Evolutionary conservation across 2,888 invertebrate species (phyloP).

Genomic region (Polietes domitor): DNA sequence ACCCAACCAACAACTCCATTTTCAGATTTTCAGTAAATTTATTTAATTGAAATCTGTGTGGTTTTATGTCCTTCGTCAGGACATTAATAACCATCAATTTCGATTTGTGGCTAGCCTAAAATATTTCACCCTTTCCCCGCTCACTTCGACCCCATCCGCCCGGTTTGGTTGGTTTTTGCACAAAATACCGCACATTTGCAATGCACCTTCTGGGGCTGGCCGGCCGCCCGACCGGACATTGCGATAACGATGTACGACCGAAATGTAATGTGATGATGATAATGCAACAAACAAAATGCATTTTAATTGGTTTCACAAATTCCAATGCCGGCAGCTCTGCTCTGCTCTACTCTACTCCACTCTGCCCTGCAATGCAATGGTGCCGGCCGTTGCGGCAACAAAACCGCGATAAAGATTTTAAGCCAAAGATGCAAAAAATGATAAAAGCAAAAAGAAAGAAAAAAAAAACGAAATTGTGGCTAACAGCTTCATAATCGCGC

Average conservation of each 20-base stretch:
- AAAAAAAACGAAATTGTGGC: background rate
- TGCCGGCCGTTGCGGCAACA: background rate
- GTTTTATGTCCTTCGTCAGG: too few relatives aligned
- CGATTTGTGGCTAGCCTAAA: background rate
- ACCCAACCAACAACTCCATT: too few relatives aligned
- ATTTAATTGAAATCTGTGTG: too few relatives aligned
- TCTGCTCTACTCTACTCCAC: too few relatives aligned
- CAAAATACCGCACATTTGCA: conserved; percentile 19
- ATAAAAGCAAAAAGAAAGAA: conserved; percentile 13
- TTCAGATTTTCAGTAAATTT: too few relatives aligned
- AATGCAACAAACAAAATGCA: conserved; percentile 74
- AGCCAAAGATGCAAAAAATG: conserved; percentile 38
- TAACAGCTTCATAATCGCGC: conserved; percentile 34
- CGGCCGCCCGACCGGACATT: conserved; percentile 1
- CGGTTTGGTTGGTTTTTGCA: background rate
- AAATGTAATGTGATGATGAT: conserved; percentile 45
- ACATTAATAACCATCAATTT: too few relatives aligned
- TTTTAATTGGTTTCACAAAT: conserved; percentile 79
- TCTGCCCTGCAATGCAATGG: background rate
- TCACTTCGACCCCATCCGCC: background rate
- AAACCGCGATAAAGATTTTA: conserved; percentile 34
- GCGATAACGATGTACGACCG: background rate
- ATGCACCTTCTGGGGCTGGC: background rate
- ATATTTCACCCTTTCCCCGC: background rate
- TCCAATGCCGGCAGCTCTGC: conserved; percentile 68